Base-by-base conservation (phyloP, 2,888 invertebrate genomes). In the Coremacera marginata region DNA sequence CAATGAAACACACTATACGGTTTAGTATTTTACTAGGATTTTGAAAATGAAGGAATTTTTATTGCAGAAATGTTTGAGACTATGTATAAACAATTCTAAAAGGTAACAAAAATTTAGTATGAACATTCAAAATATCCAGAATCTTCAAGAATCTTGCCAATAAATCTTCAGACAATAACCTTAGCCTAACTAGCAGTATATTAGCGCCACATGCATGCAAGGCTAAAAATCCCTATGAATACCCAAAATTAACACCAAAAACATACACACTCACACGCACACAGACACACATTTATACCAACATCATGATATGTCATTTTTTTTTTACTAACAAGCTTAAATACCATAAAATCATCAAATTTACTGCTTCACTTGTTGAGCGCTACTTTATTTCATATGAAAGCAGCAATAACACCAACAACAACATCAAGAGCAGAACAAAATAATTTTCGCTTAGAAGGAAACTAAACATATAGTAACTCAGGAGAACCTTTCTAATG, bases 271-370 rank as follows among this genome's bases (percentile, higher is more conserved):
- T 14, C 60, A n/a, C n/a, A n/a, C n/a, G n/a, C n/a, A n/a, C n/a
- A n/a, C n/a, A n/a, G n/a, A n/a, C n/a, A 27, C 62, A 22, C 27
- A 25, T 7, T 16, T 16, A 27, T 11, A 16, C 62, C 11, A 62
- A 16, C 27, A 11, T 44, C 44, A 44, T 44, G 44, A 11, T 44
- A 11, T 44, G 44, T 44, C 11, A 4, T 11, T 8, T 34, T 31
- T n/a, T 31, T 31, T 44, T 16, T 19, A 70, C 60, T 72, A 71
- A 72, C 72, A 60, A 72, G 44, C 71, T 49, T 22, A 60, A 57
- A 31, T 57, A 31, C 71, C 57, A 71, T 57, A 72, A 60, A 72
- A 72, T 49, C 60, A 72, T 72, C 19, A 44, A 70, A 72, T 72
- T 72, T 60, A 60, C 57, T 72, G 72, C 60, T 72, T 65, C 65